Evolutionary conservation across 2,113 vertebrate genomes (phyloP), one percentile per base, ranked within the genome.

Genomic region (Pedionomus torquatus): DNA sequence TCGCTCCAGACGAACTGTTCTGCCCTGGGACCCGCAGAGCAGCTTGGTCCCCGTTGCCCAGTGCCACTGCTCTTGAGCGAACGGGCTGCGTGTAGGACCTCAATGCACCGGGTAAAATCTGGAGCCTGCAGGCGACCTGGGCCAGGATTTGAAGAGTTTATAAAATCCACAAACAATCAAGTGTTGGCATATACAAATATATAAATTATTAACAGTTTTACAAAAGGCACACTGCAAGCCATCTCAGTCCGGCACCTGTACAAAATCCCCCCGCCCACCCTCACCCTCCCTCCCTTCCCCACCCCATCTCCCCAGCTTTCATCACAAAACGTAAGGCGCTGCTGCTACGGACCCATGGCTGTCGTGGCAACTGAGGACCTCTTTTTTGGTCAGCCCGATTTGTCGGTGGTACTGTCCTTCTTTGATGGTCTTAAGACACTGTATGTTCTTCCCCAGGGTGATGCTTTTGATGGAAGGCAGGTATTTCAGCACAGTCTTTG

Each of bases 401-500:
- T 99, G 99, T 77, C 98, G 97, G 87, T 99, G 99, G 92, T 99
- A 99, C 92, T 98, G 98, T 10, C 98, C 99, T 95, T 99, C 98
- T 91, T 98, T 99, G 83, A 99, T 98, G 37, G 98, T 98, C 96
- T 99, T 99, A 97, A 99, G 98, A 96, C 99, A 99, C 48, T 96
- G 97, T 68, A 98, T 77, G 43, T 97, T 97, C 87, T 95, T 97
- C 77, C 98, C 98, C 86, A 99, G 79, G 14, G 97, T 98, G 85
- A 99, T 97, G 35, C 98, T 99, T 97, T 99, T 99, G 91, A 99
- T 98, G 7, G 98, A 98, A 5, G 99, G 99, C 81, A 99, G 95
- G 75, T 99, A 97, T 82, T 95, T 98, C 39, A 99, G 97, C 89
- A 98, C 97, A 39, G 95, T 96, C 57, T 98, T 98, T 6, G 99